These are phyloP conservation scores for Eupeodes luniger DNA, from an alignment of 2,888 invertebrate genomes.

Conservation along the genomic window DNA sequence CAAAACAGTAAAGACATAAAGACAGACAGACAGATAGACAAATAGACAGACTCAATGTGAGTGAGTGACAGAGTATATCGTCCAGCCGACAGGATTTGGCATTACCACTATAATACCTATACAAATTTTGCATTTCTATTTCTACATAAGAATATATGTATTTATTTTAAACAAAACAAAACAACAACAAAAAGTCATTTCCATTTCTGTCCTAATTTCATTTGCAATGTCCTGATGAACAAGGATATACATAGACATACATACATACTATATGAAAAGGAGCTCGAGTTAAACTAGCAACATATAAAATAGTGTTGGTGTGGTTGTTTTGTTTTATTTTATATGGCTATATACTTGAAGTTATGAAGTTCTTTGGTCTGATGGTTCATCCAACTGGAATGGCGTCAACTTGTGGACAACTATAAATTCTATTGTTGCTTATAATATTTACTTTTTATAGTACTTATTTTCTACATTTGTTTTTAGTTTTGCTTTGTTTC, in stretches of 20 bases:
- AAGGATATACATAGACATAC: constrained; percentile 36
- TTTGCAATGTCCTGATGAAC: constrained; percentile 62
- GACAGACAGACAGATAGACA: constrained; percentile 12
- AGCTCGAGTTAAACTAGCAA: neutral
- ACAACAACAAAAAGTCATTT: constrained; percentile 47
- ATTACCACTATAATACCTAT: constrained; percentile 29
- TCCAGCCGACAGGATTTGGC: constrained; percentile 50
- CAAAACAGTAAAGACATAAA: too few relatives aligned
- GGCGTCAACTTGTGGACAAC: constrained; percentile 58
- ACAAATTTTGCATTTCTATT: neutral
- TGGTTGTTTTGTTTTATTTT: constrained; percentile 8
- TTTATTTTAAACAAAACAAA: neutral
- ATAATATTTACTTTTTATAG: constrained; percentile 9
- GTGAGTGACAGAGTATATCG: constrained; percentile 23
- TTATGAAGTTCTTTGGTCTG: neutral
- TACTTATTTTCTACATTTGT: constrained; percentile 16
- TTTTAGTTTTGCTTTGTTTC: neutral
- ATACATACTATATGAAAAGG: too few relatives aligned
- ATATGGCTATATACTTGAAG: neutral
- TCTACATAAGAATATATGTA: neutral
- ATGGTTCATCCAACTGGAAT: constrained; percentile 41
- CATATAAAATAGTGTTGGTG: neutral
- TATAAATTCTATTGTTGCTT: constrained; percentile 29
- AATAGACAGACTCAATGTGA: constrained; percentile 24
- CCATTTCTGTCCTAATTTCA: constrained; percentile 65